Base-by-base conservation (phyloP, 2,888 invertebrate genomes). In the Ischnura elegans region DNA sequence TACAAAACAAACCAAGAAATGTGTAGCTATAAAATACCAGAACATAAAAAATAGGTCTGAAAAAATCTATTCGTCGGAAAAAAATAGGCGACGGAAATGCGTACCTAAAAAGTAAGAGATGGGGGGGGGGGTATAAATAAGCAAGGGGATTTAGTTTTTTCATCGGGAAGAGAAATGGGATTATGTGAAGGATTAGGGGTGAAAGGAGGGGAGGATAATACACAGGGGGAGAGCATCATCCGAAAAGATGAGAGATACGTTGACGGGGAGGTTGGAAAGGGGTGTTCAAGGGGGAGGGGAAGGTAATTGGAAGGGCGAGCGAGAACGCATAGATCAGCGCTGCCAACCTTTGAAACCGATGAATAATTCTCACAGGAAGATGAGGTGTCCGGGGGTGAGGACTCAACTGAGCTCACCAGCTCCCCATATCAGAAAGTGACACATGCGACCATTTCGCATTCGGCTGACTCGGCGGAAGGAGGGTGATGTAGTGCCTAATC, bases 101-200 rank as follows among this genome's bases (percentile, higher is more conserved):
- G 76, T 36, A 36, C 61, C 47, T 61, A 13, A 61, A 51, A 51
- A 51, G 19, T 19, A 51, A 25, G 21, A 4, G 36, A 66, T 29
- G 29, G 29, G 29, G 29, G n/a, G 76, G 36, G 36, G 36, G 76
- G 76, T 36, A 0, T 8, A 76, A 45, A n/a, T n/a, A n/a, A n/a
- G 61, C 43, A 61, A 42, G 61, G 90, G 61, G n/a, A 42, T 43
- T 43, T 55, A 55, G 21, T 61, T 43, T 90, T 43, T 90, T 55
- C 61, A 43, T 43, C 66, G 51, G 51, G n/a, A 4, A 61, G 36
- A 76, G 87, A 51, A 43, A 90, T 25, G 43, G 61, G 90, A 90
- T 87, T 87, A 87, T 6, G 51, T 29, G 61, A n/a, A 66, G 61
- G 25, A 19, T n/a, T 36, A 47, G 47, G 51, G 76, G 76, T 45